A percentile compares a stretch with the other conserved stretches of the same genome.
Conservation (phyloP, 1,140 invertebrate species). For the Sycobia sp. region DNA sequence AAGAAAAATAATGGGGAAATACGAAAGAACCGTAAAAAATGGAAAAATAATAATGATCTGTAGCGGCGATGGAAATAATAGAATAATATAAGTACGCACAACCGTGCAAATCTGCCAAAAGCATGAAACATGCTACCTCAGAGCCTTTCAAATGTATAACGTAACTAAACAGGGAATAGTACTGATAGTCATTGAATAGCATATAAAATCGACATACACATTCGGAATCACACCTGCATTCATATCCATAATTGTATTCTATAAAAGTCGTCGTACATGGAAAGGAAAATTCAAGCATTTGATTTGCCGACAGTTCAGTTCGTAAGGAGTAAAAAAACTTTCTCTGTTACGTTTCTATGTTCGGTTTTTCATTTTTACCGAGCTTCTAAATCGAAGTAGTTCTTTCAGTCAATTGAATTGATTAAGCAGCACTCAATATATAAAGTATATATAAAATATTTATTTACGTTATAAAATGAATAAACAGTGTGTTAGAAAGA, state of each 20-base stretch:
- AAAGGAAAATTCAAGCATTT: slow-evolving; percentile 3
- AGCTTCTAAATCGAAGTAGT: not conserved
- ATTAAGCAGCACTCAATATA: slow-evolving; percentile 16
- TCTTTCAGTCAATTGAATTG: slow-evolving; percentile 12
- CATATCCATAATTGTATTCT: slow-evolving; percentile 6
- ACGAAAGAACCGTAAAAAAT: slow-evolving; percentile 10
- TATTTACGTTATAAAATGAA: slow-evolving; percentile 23
- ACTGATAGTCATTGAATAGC: slow-evolving; percentile 27
- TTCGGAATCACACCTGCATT: slow-evolving; percentile 1
- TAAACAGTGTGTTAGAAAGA: slow-evolving; percentile 23
- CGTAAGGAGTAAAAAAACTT: slow-evolving; percentile 1
- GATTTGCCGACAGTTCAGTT: slow-evolving; percentile 1
- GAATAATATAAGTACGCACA: slow-evolving; percentile 10
- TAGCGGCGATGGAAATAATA: slow-evolving; percentile 13
- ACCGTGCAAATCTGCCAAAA: slow-evolving; percentile 45
- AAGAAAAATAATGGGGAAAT: slow-evolving; percentile 8
- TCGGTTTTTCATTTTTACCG: not conserved
- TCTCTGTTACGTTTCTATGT: not conserved
- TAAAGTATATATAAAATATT: slow-evolving; percentile 20
- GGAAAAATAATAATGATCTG: slow-evolving; percentile 14
- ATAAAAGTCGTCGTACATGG: not conserved
- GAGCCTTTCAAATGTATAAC: slow-evolving; percentile 41
- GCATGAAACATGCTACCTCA: slow-evolving; percentile 56
- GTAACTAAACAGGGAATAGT: slow-evolving; percentile 36
- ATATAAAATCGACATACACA: not conserved